Evolutionary conservation across 2,113 vertebrate genomes (phyloP).

Genomic region (Nansenia antarctica): DNA sequence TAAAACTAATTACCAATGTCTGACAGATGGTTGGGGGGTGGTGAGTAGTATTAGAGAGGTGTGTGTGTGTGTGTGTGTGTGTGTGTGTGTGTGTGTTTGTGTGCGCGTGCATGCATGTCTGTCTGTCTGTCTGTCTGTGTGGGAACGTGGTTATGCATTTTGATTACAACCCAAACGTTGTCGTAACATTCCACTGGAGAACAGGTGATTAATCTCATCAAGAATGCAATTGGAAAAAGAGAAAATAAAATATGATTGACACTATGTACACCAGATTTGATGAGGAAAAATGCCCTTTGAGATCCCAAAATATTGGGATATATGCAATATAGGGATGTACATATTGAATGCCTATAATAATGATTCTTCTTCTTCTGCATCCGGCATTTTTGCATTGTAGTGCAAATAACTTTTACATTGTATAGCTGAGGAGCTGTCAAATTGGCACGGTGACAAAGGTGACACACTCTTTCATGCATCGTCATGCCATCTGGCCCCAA

Average conservation of each 20-base stretch:
- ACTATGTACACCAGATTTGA: conserved; percentile 26
- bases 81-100: neutral
- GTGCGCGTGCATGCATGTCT: conserved; percentile 4
- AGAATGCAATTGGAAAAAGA: conserved; percentile 17
- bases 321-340: no score
- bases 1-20: conserved; percentile 73
- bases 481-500: no score
- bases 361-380: no score
- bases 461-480: no score
- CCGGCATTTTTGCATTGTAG: no score
- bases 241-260: conserved; percentile 30
- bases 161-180: conserved; percentile 28
- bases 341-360: no score
- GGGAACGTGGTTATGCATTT: no score
- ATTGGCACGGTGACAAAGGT: no score
- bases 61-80: conserved; percentile 8
- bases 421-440: no score
- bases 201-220: conserved; percentile 16
- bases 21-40: conserved; percentile 62
- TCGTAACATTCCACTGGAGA: conserved; percentile 28
- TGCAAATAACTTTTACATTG: no score
- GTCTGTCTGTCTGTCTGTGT: neutral
- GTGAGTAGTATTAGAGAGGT: conserved; percentile 46
- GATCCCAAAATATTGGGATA: no score
- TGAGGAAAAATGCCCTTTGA: no score